Evolutionary conservation across 2,888 invertebrate species (phyloP).

Genomic region (Macropis europaea): DNA sequence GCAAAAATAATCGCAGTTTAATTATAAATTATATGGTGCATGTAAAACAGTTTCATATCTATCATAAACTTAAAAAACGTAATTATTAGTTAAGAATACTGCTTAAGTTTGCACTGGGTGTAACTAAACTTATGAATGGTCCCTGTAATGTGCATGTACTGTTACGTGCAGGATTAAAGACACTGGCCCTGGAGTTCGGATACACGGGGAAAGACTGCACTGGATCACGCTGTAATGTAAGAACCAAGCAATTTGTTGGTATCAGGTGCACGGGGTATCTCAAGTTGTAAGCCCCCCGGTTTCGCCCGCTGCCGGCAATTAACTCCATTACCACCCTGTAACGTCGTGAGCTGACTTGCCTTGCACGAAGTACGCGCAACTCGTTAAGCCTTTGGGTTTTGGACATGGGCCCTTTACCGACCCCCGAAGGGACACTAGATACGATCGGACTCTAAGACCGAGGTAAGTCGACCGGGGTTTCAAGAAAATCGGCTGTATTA

Average conservation of each 20-base stretch:
- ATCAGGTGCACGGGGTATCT: slow-evolving; percentile 78
- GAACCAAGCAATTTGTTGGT: slow-evolving; percentile 77
- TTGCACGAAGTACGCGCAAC: slow-evolving; percentile 68
- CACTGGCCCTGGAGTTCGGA: slow-evolving; percentile 18
- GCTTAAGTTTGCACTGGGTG: too few relatives aligned
- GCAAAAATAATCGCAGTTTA: too few relatives aligned
- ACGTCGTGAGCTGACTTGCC: slow-evolving; percentile 72
- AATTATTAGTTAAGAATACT: too few relatives aligned
- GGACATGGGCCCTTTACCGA: slow-evolving; percentile 62
- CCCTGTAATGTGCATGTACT: neutral
- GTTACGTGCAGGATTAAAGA: slow-evolving; percentile 41
- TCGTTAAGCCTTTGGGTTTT: slow-evolving; percentile 77
- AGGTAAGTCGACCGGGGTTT: slow-evolving; percentile 8
- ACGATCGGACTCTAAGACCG: slow-evolving; percentile 25
- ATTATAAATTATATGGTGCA: too few relatives aligned
- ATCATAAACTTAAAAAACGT: too few relatives aligned
- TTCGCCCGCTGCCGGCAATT: slow-evolving; percentile 75
- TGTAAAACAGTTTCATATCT: too few relatives aligned
- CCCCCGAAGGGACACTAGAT: slow-evolving; percentile 53
- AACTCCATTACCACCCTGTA: slow-evolving; percentile 80
- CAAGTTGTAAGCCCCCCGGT: slow-evolving; percentile 78
- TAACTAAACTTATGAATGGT: too few relatives aligned
- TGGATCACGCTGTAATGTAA: slow-evolving; percentile 68
- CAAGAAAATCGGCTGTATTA: slow-evolving; percentile 5
- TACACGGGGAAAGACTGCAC: slow-evolving; percentile 30